These are phyloP conservation scores for Himalopsyche anomala DNA, from an alignment of 2,888 invertebrate genomes.

Conservation along the genomic window DNA sequence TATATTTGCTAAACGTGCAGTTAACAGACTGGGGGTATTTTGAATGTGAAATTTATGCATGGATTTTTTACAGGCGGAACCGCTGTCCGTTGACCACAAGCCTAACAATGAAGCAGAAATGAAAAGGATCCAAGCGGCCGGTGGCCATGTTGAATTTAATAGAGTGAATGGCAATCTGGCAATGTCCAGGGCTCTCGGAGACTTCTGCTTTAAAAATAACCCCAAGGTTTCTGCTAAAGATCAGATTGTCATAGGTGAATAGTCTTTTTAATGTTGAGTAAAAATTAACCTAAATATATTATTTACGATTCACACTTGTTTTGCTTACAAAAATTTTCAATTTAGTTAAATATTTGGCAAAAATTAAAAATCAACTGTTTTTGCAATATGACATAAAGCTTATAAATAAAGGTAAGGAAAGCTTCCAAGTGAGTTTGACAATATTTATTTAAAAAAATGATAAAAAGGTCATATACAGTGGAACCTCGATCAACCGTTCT, in stretches of 20 bases:
- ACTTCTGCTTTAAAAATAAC: conserved; percentile 97
- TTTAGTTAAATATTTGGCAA: too few relatives aligned
- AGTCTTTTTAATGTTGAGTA: not conserved
- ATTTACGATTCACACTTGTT: not conserved
- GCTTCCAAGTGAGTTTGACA: too few relatives aligned
- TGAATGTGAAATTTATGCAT: not conserved
- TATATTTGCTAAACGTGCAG: not conserved
- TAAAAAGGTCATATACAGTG: too few relatives aligned
- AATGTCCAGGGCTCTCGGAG: conserved; percentile 95
- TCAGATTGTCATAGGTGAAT: conserved; percentile 95
- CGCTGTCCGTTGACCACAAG: conserved; percentile 95
- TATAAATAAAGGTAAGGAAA: too few relatives aligned
- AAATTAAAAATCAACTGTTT: too few relatives aligned
- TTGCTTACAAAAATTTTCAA: too few relatives aligned
- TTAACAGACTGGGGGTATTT: not conserved
- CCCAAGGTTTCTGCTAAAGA: conserved; percentile 90
- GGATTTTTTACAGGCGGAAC: conserved; percentile 74
- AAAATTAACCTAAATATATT: not conserved
- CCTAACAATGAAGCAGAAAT: conserved; percentile 93
- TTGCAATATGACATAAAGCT: too few relatives aligned
- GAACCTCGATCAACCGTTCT: too few relatives aligned
- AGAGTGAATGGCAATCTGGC: conserved; percentile 99
- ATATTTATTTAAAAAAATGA: too few relatives aligned
- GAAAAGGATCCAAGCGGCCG: conserved; percentile 93
- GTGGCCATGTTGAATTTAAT: conserved; percentile 98